These are phyloP conservation scores for Pseudorectes ferrugineus DNA, from an alignment of 2,113 vertebrate species.

Conservation along the genomic window DNA sequence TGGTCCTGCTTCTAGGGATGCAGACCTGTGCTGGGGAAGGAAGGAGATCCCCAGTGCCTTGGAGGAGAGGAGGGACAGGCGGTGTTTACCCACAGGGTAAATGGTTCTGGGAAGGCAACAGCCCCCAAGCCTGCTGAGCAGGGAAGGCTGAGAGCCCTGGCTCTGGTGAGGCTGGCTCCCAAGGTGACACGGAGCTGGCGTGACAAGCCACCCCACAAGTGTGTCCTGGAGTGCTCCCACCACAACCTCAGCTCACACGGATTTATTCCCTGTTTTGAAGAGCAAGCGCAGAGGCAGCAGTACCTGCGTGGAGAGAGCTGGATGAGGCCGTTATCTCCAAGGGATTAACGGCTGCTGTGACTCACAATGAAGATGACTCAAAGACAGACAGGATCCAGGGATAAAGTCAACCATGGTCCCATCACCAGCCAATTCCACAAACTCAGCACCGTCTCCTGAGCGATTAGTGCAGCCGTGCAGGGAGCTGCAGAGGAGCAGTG, in stretches of 20 bases:
- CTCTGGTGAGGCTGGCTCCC: not conserved
- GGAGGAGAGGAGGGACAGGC: not conserved
- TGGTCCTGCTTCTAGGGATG: not conserved
- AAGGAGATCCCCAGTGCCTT: not conserved
- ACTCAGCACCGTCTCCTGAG: not conserved
- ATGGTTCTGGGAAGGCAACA: not conserved
- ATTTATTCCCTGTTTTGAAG: not conserved
- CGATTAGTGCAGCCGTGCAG: not conserved
- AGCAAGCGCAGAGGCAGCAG: not conserved
- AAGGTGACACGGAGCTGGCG: not conserved
- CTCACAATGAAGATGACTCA: conserved; percentile 44
- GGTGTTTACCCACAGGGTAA: fast-evolving
- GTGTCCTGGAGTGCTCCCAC: not conserved
- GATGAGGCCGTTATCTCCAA: not conserved
- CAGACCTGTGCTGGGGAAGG: not conserved
- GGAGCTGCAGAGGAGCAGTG: not conserved
- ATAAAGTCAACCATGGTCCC: not conserved
- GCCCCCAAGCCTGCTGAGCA: fast-evolving
- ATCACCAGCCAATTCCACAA: not conserved
- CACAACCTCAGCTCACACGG: not conserved
- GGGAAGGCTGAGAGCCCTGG: not conserved
- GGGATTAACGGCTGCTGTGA: conserved; percentile 38
- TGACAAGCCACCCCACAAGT: fast-evolving
- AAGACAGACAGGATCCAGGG: conserved; percentile 17
- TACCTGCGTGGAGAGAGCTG: not conserved